Base-by-base conservation (phyloP, 2,797 vertebrate species). In the Pyrocephalus nanus region DNA sequence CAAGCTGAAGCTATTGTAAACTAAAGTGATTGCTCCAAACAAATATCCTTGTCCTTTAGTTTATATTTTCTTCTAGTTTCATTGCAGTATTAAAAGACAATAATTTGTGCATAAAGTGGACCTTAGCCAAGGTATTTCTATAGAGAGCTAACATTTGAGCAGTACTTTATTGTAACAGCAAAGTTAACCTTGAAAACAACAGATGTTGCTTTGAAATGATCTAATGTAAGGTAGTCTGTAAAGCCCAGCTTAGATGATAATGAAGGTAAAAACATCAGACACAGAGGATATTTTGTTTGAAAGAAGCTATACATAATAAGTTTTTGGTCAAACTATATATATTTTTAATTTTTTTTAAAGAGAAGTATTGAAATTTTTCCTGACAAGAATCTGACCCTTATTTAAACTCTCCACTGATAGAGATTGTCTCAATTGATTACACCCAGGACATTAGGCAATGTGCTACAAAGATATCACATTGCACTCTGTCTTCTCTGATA, bases 141-240 rank as follows among this genome's bases (percentile, higher is more conserved):
- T 5, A 18, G 79, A 84, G 75, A 91, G 51, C 51, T 79, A 96
- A 79, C 51, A 73, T 96, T 95, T 94, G 55, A 78, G 40, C 50
- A 66, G 40, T 66, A 55, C 45, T 81, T 78, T 36, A 57, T n/a
- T 87, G 34, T 81, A 93, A 81, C 48, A 84, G 42, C 25, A 62
- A 91, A 30, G 27, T 74, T 90, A 90, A 92, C 92, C 88, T 94
- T 93, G 83, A 94, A 95, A 92, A 51, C 70, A 94, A 84, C 61
- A 93, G 86, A 75, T 86, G 58, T 86, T 94, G 43, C 81, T 95
- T 96, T 91, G 74, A 95, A 96, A 75, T 73, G 18, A 82, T 94
- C 77, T 83, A 47, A 71, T 80, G 34, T 50, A 55, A 76, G 65
- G 48, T 74, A 96, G 85, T 79, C 65, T 75, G 29, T 70, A 85